These are phyloP conservation scores for Chloropsis hardwickii DNA, from an alignment of 2,113 vertebrate genomes.

Conservation along the genomic window DNA sequence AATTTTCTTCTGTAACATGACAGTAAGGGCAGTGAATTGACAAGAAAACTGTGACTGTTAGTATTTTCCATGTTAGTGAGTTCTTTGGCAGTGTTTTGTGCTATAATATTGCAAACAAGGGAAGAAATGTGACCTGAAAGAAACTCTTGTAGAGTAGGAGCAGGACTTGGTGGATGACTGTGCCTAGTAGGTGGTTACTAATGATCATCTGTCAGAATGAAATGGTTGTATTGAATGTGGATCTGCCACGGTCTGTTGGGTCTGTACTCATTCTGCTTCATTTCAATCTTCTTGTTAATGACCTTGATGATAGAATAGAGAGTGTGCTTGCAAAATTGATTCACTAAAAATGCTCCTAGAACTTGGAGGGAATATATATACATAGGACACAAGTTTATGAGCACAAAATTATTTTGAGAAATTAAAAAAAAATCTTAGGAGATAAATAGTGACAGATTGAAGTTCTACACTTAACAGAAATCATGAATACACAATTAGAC, in stretches of 20 bases:
- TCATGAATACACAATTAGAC: background rate
- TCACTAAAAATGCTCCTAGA: background rate
- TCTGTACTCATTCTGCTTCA: constrained; percentile 26
- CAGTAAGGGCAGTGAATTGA: background rate
- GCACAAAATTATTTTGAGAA: background rate
- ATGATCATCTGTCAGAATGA: constrained; percentile 40
- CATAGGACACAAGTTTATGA: background rate
- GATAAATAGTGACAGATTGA: background rate
- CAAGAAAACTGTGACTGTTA: background rate
- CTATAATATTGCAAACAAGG: background rate
- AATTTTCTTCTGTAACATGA: background rate
- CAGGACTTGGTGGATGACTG: background rate
- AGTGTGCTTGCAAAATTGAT: background rate
- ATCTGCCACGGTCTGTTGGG: constrained; percentile 25
- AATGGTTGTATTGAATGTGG: constrained; percentile 30
- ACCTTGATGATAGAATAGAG: constrained; percentile 21
- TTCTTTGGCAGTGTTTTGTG: background rate
- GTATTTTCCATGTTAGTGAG: background rate
- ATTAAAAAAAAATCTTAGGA: background rate
- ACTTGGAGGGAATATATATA: background rate
- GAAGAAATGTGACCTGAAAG: constrained; percentile 1
- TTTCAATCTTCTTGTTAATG: constrained; percentile 32
- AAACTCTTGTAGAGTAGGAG: background rate
- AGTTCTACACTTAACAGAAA: background rate
- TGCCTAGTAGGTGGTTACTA: constrained; percentile 28